Base-by-base conservation (phyloP, 2,888 invertebrate species). In the Prosapia bicincta region DNA sequence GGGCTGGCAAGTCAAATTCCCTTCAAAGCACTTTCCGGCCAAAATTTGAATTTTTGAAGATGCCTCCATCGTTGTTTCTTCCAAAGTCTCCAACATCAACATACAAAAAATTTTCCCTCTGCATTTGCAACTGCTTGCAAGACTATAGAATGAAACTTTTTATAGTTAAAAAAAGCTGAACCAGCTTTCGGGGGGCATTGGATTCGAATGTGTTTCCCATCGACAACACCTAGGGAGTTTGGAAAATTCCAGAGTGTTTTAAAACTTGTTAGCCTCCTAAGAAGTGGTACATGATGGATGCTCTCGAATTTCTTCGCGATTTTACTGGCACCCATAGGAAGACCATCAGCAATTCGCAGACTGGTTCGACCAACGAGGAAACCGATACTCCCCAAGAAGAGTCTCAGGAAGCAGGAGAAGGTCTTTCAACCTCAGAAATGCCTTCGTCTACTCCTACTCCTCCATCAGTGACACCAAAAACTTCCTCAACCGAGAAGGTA, bases 51-150 rank as follows among this genome's bases (percentile, higher is more conserved):
- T 78, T 76, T 9, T 78, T 66, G 15, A 81, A 69, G 32, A 81
- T 77, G 30, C 79, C 80, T 54, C 80, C 81, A 78, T 80, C 80
- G 15, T 15, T 38, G 15, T 66, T 72, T 23, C 28, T 26, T 5
- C 81, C 80, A 72, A 82, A 81, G 26, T 75, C 79, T 13, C 81
- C 80, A 71, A 81, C 72, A 77, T 81, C 76, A 66, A 70, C 68
- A 69, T 79, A 67, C 74, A 73, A 82, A 81, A 76, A n/a, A 74
- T 71, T 80, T 81, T 71, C 30, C 30, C 5, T 81, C 79, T 20
- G 80, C 79, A 78, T 81, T 79, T 6, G 78, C 81, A 54, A 81
- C 65, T 77, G 81, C 79, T 66, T 79, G 79, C 72, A 72, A 77
- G 66, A 77, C 80, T 26, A 81, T 75, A 77, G 79, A 80, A 66